phyloP scores from a whole-genome alignment of 2,888 invertebrate species.

The Malacosoma neustria region DNA sequence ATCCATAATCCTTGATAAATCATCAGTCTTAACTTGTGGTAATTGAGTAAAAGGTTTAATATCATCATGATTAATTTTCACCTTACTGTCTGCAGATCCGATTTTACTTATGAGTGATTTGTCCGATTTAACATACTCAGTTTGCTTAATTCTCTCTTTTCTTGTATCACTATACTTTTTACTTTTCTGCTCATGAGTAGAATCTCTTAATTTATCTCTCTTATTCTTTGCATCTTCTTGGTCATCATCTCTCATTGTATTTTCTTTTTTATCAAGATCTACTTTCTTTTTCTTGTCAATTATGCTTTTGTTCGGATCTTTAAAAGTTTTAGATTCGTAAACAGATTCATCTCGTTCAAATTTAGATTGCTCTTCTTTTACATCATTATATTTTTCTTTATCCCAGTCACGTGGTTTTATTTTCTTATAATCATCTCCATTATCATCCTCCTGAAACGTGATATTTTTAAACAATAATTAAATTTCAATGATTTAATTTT shows the following conservation, averaged over 20 bases:
- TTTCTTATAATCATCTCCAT: constrained; percentile 58
- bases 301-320: constrained; percentile 52
- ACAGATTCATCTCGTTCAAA: constrained; percentile 46
- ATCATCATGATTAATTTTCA: constrained; percentile 53
- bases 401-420: constrained; percentile 66
- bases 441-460: constrained; percentile 61
- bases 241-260: constrained; percentile 52
- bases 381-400: constrained; percentile 45
- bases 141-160: constrained; percentile 55
- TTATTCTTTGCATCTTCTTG: constrained; percentile 56
- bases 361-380: constrained; percentile 46
- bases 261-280: constrained; percentile 59
- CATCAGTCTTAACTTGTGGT: constrained; percentile 67
- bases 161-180: constrained; percentile 68
- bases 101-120: constrained; percentile 52
- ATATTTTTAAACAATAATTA: too few species aligned
- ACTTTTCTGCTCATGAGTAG: constrained; percentile 58
- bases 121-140: constrained; percentile 46
- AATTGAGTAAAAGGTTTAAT: constrained; percentile 69
- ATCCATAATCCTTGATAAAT: constrained; percentile 60
- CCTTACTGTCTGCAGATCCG: constrained; percentile 47
- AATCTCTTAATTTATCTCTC: constrained; percentile 56
- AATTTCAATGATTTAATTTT: too few species aligned
- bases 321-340: constrained; percentile 57
- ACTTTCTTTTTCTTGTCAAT: constrained; percentile 62